These are phyloP conservation scores for Lathronympha strigana DNA, from an alignment of 2,888 invertebrate species.

Conservation along the genomic window DNA sequence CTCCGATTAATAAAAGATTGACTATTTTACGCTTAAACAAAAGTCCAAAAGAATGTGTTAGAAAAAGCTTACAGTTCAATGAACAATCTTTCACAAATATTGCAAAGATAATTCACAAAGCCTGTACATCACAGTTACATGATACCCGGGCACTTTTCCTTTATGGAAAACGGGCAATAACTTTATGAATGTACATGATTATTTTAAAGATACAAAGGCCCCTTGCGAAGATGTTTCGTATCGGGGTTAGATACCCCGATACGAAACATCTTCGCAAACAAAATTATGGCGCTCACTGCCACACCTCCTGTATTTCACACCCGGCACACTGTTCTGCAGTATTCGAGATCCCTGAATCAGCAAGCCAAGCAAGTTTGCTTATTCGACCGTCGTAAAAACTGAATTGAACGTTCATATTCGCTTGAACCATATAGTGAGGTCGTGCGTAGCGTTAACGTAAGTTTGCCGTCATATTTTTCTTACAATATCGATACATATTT, in stretches of 20 bases:
- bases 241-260: slow-evolving; percentile 38
- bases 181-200: slow-evolving; percentile 18
- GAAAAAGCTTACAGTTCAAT: too few relatives aligned
- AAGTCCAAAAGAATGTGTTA: too few relatives aligned
- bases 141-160: too few relatives aligned
- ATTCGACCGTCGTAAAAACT: slow-evolving; percentile 55
- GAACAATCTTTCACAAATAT: too few relatives aligned
- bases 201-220: slow-evolving; percentile 31
- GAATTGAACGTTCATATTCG: slow-evolving; percentile 65
- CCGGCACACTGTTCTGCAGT: slow-evolving; percentile 57
- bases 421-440: slow-evolving; percentile 51
- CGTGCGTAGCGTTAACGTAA: slow-evolving; percentile 53
- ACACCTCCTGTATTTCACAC: slow-evolving; percentile 57
- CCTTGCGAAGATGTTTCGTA: too few relatives aligned
- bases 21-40: too few relatives aligned
- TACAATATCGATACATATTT: slow-evolving; percentile 78
- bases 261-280: slow-evolving; percentile 51
- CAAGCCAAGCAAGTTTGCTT: slow-evolving; percentile 59
- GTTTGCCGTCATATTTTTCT: slow-evolving; percentile 66
- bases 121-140: too few relatives aligned
- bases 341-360: slow-evolving; percentile 62
- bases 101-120: too few relatives aligned
- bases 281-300: slow-evolving; percentile 58
- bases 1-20: too few relatives aligned
- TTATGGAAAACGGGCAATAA: too few relatives aligned